These are phyloP conservation scores for Apamea monoglypha DNA, from an alignment of 2,888 invertebrate genomes.

Conservation along the genomic window DNA sequence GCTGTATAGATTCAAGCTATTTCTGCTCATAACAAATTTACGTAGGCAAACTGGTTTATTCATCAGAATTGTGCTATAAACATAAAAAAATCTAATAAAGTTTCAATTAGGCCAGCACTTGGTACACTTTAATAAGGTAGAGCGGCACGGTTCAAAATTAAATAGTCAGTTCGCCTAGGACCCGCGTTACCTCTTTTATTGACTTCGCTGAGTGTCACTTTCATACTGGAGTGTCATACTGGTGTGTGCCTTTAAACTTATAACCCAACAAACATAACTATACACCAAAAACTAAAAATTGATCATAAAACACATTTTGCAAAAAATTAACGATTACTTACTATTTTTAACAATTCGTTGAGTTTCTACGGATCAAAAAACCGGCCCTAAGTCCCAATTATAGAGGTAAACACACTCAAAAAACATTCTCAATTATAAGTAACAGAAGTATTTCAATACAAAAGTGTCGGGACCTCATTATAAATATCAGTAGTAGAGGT, in stretches of 20 bases:
- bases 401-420: background rate
- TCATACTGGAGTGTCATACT: background rate
- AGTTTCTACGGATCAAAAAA: too few species aligned
- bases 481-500: background rate
- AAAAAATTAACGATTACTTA: too few species aligned
- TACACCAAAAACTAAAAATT: too few species aligned
- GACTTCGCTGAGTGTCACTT: background rate
- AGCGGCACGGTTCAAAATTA: background rate
- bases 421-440: background rate
- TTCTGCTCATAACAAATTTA: background rate
- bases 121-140: background rate
- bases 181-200: background rate
- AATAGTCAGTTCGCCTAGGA: background rate
- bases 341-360: too few species aligned
- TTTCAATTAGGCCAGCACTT: background rate
- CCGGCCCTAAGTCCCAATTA: background rate
- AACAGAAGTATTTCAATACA: background rate
- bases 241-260: background rate
- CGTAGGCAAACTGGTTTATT: background rate
- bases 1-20: background rate
- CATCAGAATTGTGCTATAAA: background rate
- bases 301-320: too few species aligned
- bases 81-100: background rate
- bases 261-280: too few species aligned
- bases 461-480: background rate